Conservation (phyloP, 2,797 vertebrate genomes). For the Podargus strigoides region DNA sequence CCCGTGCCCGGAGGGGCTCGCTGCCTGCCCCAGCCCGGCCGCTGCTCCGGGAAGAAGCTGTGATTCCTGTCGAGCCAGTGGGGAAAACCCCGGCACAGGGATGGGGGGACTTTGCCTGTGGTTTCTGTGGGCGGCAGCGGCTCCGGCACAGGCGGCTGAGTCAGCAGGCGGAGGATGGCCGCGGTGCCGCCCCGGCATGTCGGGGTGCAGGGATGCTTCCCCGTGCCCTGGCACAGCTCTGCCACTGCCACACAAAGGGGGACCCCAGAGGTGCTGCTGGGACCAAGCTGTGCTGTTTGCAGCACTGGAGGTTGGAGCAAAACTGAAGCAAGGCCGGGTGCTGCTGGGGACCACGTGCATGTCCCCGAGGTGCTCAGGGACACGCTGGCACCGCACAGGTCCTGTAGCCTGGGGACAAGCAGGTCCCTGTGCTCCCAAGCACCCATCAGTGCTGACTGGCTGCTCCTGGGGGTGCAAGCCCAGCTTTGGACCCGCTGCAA, state of each 20-base stretch:
- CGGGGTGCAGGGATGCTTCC: background rate
- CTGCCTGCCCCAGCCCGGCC: background rate
- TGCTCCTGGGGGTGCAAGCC: fast-evolving
- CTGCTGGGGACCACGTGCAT: fast-evolving
- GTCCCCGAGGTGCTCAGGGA: background rate
- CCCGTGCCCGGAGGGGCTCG: background rate
- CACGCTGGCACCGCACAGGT: background rate
- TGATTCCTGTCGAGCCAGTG: background rate
- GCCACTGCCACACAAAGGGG: fast-evolving
- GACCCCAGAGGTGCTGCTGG: fast-evolving
- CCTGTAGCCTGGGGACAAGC: fast-evolving
- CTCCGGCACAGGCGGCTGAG: conserved; percentile 16
- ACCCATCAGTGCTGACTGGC: fast-evolving
- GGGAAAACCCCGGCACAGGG: background rate
- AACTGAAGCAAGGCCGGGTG: background rate
- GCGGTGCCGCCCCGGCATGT: background rate
- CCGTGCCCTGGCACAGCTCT: background rate
- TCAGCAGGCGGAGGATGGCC: background rate
- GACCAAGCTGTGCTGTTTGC: fast-evolving
- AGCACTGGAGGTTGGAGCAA: background rate
- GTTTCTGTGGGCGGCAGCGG: conserved; percentile 16
- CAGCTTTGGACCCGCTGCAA: fast-evolving
- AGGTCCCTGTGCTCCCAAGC: background rate
- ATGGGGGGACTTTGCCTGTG: conserved; percentile 27
- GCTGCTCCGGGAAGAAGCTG: background rate